Evolutionary conservation across 2,113 vertebrate genomes (phyloP).

Genomic region (Orycteropus afer): DNA sequence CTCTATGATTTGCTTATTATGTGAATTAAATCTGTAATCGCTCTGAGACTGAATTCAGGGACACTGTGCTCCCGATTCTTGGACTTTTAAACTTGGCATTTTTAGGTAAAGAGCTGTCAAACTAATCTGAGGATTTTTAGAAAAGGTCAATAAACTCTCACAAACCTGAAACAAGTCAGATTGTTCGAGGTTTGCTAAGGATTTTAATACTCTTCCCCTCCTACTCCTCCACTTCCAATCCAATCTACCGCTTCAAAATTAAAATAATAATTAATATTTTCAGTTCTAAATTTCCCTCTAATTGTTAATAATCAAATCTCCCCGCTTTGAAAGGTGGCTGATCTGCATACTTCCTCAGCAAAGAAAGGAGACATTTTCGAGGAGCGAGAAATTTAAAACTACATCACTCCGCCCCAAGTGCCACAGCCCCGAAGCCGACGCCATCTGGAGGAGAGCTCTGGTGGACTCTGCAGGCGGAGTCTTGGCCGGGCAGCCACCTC

Average conservation of each 20-base stretch:
- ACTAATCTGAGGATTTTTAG: conserved; percentile 71
- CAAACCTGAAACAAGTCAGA: not conserved
- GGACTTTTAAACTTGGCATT: conserved; percentile 54
- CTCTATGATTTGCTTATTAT: conserved; percentile 77
- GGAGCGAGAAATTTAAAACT: not conserved
- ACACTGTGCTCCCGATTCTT: conserved; percentile 67
- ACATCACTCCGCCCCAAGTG: not conserved
- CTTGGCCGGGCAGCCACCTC: not conserved
- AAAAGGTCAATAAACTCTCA: conserved; percentile 18
- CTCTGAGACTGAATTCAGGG: conserved; percentile 78
- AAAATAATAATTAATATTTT: not conserved
- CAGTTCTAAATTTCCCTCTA: not conserved
- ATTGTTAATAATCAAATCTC: not conserved
- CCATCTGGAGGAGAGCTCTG: accelerated
- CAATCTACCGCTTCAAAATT: not conserved
- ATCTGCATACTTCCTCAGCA: accelerated
- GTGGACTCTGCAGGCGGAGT: not conserved
- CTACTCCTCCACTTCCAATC: not conserved
- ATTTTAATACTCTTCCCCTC: conserved; percentile 32
- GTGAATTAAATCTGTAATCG: conserved; percentile 78
- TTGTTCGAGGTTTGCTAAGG: not conserved
- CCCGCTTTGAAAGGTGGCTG: accelerated
- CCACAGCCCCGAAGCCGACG: not conserved
- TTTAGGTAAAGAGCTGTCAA: conserved; percentile 76
- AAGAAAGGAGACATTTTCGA: no score